Conservation (phyloP, 2,113 vertebrate species). For the Glareola pratincola region DNA sequence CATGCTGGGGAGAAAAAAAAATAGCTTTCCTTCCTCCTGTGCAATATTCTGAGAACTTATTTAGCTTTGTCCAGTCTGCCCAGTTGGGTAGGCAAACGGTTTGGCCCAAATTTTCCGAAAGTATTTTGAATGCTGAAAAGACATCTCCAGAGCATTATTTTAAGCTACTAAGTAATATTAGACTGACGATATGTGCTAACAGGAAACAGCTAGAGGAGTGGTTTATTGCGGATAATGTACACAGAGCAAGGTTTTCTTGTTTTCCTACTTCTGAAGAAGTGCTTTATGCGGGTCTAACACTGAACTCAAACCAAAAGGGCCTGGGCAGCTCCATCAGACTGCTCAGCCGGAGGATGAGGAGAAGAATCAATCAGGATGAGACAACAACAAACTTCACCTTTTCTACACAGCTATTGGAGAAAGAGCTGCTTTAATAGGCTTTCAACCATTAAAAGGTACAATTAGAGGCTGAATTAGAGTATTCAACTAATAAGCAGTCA, state of each 20-base stretch:
- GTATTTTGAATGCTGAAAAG: not conserved
- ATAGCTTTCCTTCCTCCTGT: not conserved
- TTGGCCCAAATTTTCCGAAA: not conserved
- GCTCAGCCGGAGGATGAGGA: not conserved
- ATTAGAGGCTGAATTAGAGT: slow-evolving; percentile 18
- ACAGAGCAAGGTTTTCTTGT: not conserved
- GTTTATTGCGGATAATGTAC: not conserved
- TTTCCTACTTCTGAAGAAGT: not conserved
- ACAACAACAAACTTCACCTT: not conserved
- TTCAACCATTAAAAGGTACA: slow-evolving; percentile 10
- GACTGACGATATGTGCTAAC: not conserved
- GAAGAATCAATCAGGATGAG: not conserved
- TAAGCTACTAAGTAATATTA: not conserved
- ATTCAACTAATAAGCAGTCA: slow-evolving; percentile 50
- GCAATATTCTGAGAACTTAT: not conserved
- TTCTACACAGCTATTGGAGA: not conserved
- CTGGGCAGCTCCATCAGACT: not conserved
- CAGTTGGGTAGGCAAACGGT: not conserved
- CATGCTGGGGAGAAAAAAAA: not conserved
- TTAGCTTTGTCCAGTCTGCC: not conserved
- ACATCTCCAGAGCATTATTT: not conserved
- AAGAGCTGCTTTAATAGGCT: slow-evolving; percentile 10
- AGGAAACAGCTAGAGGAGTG: not conserved
- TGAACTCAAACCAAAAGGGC: accelerated
- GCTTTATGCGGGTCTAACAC: not conserved